Percentiles rank a stretch among this genome's conserved stretches.
phyloP scores from a whole-genome alignment of 2,113 vertebrate genomes.

The Orientallactaga bullata region DNA sequence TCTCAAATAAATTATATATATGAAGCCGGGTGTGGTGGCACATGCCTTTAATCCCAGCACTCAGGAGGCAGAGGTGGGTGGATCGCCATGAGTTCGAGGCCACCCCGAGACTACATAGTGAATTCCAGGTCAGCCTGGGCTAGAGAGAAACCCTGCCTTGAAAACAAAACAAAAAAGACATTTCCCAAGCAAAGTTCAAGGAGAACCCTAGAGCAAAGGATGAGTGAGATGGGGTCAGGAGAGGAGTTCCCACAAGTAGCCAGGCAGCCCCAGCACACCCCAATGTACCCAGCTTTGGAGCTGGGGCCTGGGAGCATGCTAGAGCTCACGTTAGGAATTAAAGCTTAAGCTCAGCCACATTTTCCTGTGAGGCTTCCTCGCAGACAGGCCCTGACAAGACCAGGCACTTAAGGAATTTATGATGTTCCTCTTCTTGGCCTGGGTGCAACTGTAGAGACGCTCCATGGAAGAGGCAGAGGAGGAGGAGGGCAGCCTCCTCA shows the following conservation, averaged over 20 bases:
- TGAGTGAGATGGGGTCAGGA: rapidly evolving
- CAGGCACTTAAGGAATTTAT: slow-evolving; percentile 95
- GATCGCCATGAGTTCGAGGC: no score
- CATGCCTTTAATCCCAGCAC: no score
- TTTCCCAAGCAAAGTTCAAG: neutral
- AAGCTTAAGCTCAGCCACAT: slow-evolving; percentile 76
- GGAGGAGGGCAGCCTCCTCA: neutral
- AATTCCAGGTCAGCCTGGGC: no score
- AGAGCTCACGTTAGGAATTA: slow-evolving; percentile 73
- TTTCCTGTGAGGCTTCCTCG: slow-evolving; percentile 82
- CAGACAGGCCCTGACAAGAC: slow-evolving; percentile 91
- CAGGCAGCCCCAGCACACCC: neutral
- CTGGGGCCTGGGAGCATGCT: slow-evolving; percentile 53
- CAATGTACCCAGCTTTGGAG: slow-evolving; percentile 60
- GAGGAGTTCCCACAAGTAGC: neutral
- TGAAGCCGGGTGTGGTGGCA: no score
- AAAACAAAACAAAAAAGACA: no score
- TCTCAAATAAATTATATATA: no score
- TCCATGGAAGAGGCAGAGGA: neutral
- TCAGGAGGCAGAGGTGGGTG: no score
- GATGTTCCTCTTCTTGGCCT: slow-evolving; percentile 83
- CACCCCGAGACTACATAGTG: no score
- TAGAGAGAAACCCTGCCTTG: no score
- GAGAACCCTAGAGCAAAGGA: rapidly evolving
- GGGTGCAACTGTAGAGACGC: slow-evolving; percentile 66